Evolutionary conservation across 2,797 vertebrate species (phyloP), one percentile per base, ranked within the genome.

Genomic region (Kryptopterus vitreolus): DNA sequence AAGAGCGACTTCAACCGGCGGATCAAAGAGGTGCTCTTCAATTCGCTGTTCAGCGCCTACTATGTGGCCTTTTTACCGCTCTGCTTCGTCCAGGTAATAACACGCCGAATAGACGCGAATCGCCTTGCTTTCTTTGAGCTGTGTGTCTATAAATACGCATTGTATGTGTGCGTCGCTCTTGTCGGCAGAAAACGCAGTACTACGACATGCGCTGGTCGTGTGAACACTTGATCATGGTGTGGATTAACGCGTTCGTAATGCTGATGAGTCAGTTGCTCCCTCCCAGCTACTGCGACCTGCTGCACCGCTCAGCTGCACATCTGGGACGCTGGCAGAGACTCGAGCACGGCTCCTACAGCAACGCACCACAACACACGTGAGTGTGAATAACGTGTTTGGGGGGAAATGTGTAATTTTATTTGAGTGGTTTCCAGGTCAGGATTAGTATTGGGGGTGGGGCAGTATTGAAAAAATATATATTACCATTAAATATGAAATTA

Each of bases 191-290:
- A 89, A 99, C 98, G 0, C 98, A 99, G 92, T 99, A 99, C 93
- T 99, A 99, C 2, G 98, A 99, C 93, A 99, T 99, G 98, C 97
- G 98, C 85, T 99, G 98, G 98, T 99, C 98, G 24, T 99, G 98
- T 29, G 98, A 99, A 89, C 98, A 99, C 86, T 95, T 99, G 88
- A 98, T 99, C 88, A 99, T 99, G 97, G 98, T 99, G 89, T 99
- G 98, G 98, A 97, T 99, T 92, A 99, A 99, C 43, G 97, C 98
- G 20, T 99, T 99, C 52, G 98, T 99, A 88, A 99, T 99, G 97
- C 93, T 99, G 84, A 99, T 96, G 92, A 98, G 96, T 8, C 98
- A 99, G 83, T 92, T 99, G 89, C 93, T 99, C 81, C 98, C 98
- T 1, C 96, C 98, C 82, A 96, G 96, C 89, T 99, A 99, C 92